Base-by-base conservation (phyloP, 2,797 vertebrate species). In the Poeciliopsis turneri region DNA sequence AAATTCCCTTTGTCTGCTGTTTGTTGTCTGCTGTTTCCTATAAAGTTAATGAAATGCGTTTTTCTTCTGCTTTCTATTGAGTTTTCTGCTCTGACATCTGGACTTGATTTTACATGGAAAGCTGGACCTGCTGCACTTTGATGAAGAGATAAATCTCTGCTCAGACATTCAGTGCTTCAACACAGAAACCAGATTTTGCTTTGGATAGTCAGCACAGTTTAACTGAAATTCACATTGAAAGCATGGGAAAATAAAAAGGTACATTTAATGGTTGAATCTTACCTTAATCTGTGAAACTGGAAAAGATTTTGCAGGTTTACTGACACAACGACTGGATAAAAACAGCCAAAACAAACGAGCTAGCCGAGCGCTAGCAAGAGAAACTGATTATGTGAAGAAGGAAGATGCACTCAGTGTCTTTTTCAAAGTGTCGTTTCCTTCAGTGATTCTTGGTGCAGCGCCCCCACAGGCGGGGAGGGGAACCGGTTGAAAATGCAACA, bases 81-180 rank as follows among this genome's bases (percentile, higher is more conserved):
- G 55, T 47, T 75, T 80, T 83, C 46, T 77, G 36, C 53, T 49
- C 47, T 12, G 79, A 86, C 92, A 92, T 92, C 86, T 93, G 90
- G 88, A 81, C 78, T 70, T 78, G 47, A 90, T 91, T 86, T 82
- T 51, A 71, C 18, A 36, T 51, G 72, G 23, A 70, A 88, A 71
- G 73, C 33, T 28, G 39, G 75, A 81, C 75, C 71, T 72, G 33
- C 57, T 86, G 76, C 61, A 66, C 47, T 49, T 77, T 74, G 74
- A 18, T 74, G 20, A 49, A 76, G 49, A 45, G 74, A 53, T 43
- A 73, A 72, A 66, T 79, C 73, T 76, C 66, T 66, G 23, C 43
- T 64, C 33, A 79, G 49, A 79, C 51, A 79, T 49, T 1, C 66
- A 85, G 74, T 72, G 53, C 66, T 45, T 45, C 0, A 73, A 59